Evolutionary conservation across 2,797 vertebrate species (phyloP).

Genomic region (Lepus townsendii): DNA sequence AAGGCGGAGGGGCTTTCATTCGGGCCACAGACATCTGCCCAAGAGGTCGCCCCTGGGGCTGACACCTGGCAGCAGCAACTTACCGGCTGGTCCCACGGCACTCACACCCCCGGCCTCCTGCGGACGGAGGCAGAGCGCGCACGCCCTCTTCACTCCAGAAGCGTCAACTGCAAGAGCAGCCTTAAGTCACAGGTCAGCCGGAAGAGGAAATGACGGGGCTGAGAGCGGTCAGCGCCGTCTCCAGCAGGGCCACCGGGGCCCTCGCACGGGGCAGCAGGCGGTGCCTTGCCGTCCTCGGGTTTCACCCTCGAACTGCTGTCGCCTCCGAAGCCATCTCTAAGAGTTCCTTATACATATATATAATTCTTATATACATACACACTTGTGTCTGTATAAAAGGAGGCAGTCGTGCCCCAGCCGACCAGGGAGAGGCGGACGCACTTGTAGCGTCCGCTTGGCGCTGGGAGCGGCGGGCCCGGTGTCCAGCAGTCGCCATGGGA

Average conservation of each 20-base stretch:
- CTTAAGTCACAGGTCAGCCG: constrained; percentile 83
- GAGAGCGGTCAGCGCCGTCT: background rate
- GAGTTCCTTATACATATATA: constrained; percentile 71
- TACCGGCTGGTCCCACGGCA: background rate
- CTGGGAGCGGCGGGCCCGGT: background rate
- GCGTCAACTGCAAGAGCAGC: constrained; percentile 72
- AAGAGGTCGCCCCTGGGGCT: constrained; percentile 55
- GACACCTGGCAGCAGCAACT: constrained; percentile 65
- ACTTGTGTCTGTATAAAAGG: constrained; percentile 82
- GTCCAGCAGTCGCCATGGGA: background rate
- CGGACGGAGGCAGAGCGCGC: background rate
- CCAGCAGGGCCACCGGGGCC: background rate
- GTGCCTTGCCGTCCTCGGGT: constrained; percentile 45
- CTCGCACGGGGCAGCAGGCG: background rate
- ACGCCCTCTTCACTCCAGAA: constrained; percentile 74
- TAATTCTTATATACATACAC: constrained; percentile 77
- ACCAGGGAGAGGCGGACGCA: background rate
- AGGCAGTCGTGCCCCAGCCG: constrained; percentile 65
- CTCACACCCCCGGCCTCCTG: constrained; percentile 5
- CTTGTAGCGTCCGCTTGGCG: background rate
- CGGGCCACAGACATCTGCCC: background rate
- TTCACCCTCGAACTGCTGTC: constrained; percentile 38
- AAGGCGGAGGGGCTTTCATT: constrained; percentile 62
- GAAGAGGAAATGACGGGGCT: constrained; percentile 25
- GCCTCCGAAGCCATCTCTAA: constrained; percentile 79